phyloP scores from a whole-genome alignment of 2,113 vertebrate genomes.

The Meriones unguiculatus region DNA sequence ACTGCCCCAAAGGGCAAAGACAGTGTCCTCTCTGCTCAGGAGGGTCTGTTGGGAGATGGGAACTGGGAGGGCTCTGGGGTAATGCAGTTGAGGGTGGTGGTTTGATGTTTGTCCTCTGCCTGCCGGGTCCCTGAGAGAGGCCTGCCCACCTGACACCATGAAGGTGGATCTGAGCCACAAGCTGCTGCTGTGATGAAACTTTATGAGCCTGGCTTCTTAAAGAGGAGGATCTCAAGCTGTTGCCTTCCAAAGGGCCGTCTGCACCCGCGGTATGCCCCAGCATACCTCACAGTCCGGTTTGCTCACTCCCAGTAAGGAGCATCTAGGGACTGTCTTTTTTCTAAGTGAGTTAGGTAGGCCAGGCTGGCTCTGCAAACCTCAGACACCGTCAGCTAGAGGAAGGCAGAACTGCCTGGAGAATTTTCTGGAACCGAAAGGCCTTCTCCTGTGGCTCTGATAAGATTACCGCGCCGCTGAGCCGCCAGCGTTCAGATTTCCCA shows the following conservation, averaged over 20 bases:
- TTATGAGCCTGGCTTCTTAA: background rate
- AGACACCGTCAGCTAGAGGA: slow-evolving; percentile 2
- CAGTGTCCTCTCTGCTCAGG: background rate
- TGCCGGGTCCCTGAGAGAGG: background rate
- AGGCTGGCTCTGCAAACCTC: background rate
- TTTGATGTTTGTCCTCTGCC: background rate
- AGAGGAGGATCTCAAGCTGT: background rate
- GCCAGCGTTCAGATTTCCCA: slow-evolving; percentile 72
- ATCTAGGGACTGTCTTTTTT: background rate
- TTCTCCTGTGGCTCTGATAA: slow-evolving; percentile 71
- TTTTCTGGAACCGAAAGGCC: slow-evolving; percentile 63
- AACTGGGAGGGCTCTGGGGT: background rate
- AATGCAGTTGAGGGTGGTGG: fast-evolving
- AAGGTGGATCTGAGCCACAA: background rate
- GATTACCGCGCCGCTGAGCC: slow-evolving; percentile 27
- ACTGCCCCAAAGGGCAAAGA: background rate
- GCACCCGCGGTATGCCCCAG: no score
- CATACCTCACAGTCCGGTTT: background rate
- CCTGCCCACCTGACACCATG: background rate
- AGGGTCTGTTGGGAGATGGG: background rate
- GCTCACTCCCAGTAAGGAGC: background rate
- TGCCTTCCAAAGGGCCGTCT: background rate
- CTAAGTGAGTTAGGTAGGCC: background rate
- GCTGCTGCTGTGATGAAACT: background rate
- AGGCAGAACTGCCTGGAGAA: slow-evolving; percentile 52